Conservation (phyloP, 2,113 vertebrate genomes). For the Platichthys stellatus region DNA sequence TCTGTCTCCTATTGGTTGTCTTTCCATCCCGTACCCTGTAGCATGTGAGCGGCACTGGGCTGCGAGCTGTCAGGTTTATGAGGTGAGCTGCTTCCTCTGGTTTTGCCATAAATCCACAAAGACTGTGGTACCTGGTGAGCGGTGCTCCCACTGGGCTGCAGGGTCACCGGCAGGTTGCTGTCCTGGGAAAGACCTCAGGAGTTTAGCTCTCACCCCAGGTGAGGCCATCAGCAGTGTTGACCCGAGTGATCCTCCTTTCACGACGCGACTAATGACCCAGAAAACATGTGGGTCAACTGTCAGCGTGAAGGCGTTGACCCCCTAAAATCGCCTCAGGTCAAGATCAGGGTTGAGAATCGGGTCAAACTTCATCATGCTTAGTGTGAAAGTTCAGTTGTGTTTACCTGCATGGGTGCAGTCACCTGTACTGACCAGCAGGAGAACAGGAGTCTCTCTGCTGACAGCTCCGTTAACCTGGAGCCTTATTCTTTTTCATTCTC, state of each 20-base stretch:
- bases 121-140: conserved; percentile 18
- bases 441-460: not conserved
- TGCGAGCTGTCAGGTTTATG: conserved; percentile 14
- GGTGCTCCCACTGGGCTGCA: conserved; percentile 21
- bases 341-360: conserved; percentile 56
- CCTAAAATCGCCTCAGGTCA: conserved; percentile 28
- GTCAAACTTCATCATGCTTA: conserved; percentile 12
- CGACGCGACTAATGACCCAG: conserved; percentile 35
- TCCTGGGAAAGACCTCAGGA: conserved; percentile 26
- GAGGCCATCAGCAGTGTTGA: conserved; percentile 32
- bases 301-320: conserved; percentile 39
- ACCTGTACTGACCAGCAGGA: conserved; percentile 14
- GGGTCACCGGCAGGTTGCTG: conserved; percentile 45
- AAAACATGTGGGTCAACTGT: conserved; percentile 54
- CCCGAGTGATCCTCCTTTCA: conserved; percentile 31
- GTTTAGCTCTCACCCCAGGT: conserved; percentile 29
- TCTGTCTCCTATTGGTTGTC: too few species aligned
- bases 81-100: conserved; percentile 39
- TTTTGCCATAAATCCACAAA: conserved; percentile 23
- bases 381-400: conserved; percentile 25
- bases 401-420: conserved; percentile 17
- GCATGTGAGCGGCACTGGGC: not conserved
- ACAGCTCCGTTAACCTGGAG: not conserved
- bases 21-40: too few species aligned
- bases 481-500: too few species aligned